Evolutionary conservation across 2,888 invertebrate species (phyloP).

Genomic region (Hyposoter dolosus): DNA sequence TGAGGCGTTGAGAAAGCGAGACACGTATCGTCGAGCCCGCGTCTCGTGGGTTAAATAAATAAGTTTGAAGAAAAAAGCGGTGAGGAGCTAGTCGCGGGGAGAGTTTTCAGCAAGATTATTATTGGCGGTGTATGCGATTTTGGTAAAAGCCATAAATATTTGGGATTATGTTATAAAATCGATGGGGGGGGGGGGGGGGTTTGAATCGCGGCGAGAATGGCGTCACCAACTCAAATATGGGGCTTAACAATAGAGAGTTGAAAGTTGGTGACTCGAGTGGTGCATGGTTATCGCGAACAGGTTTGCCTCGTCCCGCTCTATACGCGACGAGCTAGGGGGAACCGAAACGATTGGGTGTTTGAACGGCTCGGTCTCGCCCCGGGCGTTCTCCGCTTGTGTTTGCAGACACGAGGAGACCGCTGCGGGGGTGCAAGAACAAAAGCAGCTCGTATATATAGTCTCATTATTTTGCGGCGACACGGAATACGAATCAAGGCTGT

Average conservation of each 20-base stretch:
- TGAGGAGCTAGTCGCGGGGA: too few relatives aligned
- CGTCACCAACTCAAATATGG: constrained; percentile 63
- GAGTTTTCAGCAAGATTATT: background rate
- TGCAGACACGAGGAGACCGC: constrained; percentile 74
- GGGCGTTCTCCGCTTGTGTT: constrained; percentile 76
- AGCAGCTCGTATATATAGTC: background rate
- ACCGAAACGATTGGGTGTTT: constrained; percentile 82
- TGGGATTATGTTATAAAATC: background rate
- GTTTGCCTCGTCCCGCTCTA: background rate
- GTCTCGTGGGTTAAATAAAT: constrained; percentile 21
- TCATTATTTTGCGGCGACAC: background rate
- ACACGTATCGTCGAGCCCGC: background rate
- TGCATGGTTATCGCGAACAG: background rate
- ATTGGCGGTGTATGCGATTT: background rate
- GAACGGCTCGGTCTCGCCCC: constrained; percentile 80
- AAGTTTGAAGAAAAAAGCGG: background rate
- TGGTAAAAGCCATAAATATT: background rate
- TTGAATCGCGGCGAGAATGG: constrained; percentile 43
- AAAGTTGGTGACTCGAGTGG: constrained; percentile 19
- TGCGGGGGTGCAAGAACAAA: background rate
- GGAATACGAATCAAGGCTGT: background rate
- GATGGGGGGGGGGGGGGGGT: background rate
- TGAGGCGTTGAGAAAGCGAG: background rate
- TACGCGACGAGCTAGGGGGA: constrained; percentile 68
- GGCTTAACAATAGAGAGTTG: constrained; percentile 64